phyloP scores from a whole-genome alignment of 2,113 vertebrate species.

The Salvator merianae region DNA sequence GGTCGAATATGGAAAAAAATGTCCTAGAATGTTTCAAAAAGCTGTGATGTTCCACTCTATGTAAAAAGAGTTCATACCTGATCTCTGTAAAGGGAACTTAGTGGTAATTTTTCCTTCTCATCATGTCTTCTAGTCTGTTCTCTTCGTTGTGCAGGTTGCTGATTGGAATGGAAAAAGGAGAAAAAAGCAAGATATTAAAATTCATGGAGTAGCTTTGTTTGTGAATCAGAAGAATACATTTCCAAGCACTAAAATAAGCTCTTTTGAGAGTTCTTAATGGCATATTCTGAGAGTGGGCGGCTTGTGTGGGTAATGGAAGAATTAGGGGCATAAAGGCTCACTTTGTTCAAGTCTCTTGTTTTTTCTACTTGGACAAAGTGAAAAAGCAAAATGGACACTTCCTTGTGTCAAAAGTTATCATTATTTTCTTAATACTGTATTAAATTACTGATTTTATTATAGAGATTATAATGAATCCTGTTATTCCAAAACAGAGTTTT shows the following conservation, averaged over 20 bases:
- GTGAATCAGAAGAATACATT: slow-evolving; percentile 34
- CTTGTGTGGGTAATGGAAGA: slow-evolving; percentile 73
- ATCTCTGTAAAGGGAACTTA: slow-evolving; percentile 29
- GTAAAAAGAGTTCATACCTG: slow-evolving; percentile 64
- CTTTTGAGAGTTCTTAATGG: slow-evolving; percentile 57
- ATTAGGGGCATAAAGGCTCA: slow-evolving; percentile 68
- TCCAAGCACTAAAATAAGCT: slow-evolving; percentile 56
- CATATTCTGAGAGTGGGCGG: slow-evolving; percentile 68
- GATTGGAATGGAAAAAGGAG: slow-evolving; percentile 17
- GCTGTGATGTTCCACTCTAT: neutral
- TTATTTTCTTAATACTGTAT: neutral
- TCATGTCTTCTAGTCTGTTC: slow-evolving; percentile 32
- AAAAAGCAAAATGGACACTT: slow-evolving; percentile 52
- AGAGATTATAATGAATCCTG: neutral
- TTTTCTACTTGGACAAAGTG: slow-evolving; percentile 50
- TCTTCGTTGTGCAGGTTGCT: neutral
- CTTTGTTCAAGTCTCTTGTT: slow-evolving; percentile 62
- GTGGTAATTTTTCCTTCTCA: slow-evolving; percentile 28
- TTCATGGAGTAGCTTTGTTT: slow-evolving; percentile 1
- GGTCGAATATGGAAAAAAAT: neutral
- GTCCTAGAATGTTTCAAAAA: neutral
- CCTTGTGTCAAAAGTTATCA: slow-evolving; percentile 26
- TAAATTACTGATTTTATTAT: neutral
- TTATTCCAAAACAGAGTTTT: neutral
- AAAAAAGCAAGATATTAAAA: neutral